A percentile compares a stretch with the other conserved stretches of the same genome.
Conservation (phyloP, 2,797 vertebrate genomes). For the Coreius guichenoti region DNA sequence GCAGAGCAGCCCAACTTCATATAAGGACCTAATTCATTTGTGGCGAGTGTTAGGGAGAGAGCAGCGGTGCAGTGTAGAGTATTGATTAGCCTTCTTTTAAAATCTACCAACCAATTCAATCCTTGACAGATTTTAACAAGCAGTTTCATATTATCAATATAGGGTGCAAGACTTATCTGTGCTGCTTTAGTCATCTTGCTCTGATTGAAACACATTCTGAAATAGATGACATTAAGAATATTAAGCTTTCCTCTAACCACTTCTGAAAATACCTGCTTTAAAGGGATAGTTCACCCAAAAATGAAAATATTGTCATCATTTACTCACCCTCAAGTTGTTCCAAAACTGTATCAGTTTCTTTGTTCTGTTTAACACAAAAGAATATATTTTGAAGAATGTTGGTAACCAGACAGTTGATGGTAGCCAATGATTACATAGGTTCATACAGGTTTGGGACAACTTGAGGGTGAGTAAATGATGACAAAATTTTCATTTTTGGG, state of each 20-base stretch:
- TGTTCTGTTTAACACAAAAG: too few relatives aligned
- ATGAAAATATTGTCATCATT: too few relatives aligned
- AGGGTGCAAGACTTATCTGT: neutral
- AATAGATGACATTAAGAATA: neutral
- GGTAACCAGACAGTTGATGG: too few relatives aligned
- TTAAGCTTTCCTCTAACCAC: neutral
- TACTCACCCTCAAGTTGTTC: too few relatives aligned
- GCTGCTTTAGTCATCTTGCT: neutral
- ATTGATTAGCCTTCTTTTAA: constrained; percentile 66
- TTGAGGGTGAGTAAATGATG: too few relatives aligned
- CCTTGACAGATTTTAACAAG: constrained; percentile 59
- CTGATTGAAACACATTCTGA: neutral
- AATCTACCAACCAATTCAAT: constrained; percentile 57
- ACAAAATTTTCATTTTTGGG: too few relatives aligned
- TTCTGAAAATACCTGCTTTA: neutral
- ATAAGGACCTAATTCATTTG: constrained; percentile 68
- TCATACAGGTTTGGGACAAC: too few relatives aligned
- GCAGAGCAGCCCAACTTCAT: constrained; percentile 57
- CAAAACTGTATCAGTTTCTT: too few relatives aligned
- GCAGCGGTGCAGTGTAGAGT: constrained; percentile 17
- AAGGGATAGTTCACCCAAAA: too few relatives aligned
- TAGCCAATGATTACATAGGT: too few relatives aligned
- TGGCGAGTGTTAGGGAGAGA: constrained; percentile 1
- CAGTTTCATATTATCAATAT: neutral
- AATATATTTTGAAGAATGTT: too few relatives aligned